Conservation (phyloP, 2,113 vertebrate species). For the Loxodonta africana region DNA sequence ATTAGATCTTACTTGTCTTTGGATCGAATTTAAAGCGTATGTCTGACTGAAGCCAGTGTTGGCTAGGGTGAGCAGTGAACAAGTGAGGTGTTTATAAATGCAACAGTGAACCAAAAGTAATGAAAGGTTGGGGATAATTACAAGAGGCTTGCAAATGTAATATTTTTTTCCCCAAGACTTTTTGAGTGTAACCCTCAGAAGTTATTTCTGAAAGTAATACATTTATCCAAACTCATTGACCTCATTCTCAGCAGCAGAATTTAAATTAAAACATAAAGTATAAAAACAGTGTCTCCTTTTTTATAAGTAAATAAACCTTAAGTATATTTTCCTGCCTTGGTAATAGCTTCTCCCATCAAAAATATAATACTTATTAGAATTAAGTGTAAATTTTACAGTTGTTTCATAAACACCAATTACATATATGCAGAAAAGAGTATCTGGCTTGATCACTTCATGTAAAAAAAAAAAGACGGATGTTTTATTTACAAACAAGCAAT, state of each 20-base stretch:
- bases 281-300: not conserved
- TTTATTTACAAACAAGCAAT: conserved; percentile 20
- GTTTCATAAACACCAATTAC: not conserved
- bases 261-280: not conserved
- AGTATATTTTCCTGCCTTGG: not conserved
- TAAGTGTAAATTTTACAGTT: not conserved
- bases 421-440: not conserved
- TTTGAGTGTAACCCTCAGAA: not conserved
- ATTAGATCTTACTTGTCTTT: not conserved
- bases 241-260: not conserved
- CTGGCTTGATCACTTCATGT: not conserved
- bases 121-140: not conserved
- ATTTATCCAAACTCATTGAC: not conserved
- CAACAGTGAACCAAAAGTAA: not conserved
- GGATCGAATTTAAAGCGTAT: not conserved
- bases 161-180: not conserved
- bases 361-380: not conserved
- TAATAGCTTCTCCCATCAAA: not conserved
- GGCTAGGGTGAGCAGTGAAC: not conserved
- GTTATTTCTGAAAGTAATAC: not conserved
- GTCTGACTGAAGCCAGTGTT: not conserved
- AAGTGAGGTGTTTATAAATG: not conserved
- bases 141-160: not conserved
- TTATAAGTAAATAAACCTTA: conserved; percentile 20
- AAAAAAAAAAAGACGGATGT: not conserved